Evolutionary conservation across 2,888 invertebrate species (phyloP), one percentile per base, ranked within the genome.

Genomic region (Hypsopygia costalis): DNA sequence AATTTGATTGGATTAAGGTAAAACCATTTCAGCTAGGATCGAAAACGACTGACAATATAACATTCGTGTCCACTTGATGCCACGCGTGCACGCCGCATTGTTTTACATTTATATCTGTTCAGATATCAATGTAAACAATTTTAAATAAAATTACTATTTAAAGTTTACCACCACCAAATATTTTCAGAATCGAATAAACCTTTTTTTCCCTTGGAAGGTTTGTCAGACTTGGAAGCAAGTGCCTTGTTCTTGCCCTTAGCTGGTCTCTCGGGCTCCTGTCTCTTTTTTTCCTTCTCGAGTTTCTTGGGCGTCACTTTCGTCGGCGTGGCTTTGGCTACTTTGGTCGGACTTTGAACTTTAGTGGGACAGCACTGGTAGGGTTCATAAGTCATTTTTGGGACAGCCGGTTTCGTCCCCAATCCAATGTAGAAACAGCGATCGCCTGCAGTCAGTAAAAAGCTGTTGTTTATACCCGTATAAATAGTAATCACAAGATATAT

Each of bases 341-440:
- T 94, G 67, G 94, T 93, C 74, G 92, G 91, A 81, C 92, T 93
- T 80, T 92, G 92, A 82, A 93, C 92, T 91, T 94, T 94, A 83
- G 93, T 93, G 85, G 95, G 96, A 92, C 96, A 96, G 93, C 96
- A 96, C 91, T 95, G 95, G 93, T 94, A 96, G 81, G 96, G 94
- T 92, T 94, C 94, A 90, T 94, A 95, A 88, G 94, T 92, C 89
- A 91, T 90, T 89, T 92, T 92, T 85, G 93, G 93, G 85, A 92
- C 91, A 76, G 92, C 91, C 86, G 91, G 92, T 91, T 94, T 94
- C 91, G 94, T 94, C 90, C 95, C 95, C 93, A 96, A 93, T 92
- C 96, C 96, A 92, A 96, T 95, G 95, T 95, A 95, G 95, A 96
- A 96, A 94, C 96, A 96, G 93, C 95, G 95, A 94, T 96, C 96